phyloP scores from a whole-genome alignment of 2,888 invertebrate species.

The Mylabris sibirica region DNA sequence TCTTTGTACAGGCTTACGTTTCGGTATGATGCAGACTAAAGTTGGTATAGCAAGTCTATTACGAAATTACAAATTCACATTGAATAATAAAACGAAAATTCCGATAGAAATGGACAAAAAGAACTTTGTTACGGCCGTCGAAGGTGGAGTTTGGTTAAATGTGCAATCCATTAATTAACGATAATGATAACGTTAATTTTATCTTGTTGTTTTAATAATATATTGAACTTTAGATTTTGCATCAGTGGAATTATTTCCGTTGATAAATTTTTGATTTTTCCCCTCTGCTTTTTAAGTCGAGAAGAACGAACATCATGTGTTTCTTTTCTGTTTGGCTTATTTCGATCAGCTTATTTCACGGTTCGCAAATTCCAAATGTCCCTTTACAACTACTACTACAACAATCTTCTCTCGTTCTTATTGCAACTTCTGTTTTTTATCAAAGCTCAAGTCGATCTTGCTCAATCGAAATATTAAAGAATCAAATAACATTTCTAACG shows the following conservation, averaged over 20 bases:
- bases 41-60: not conserved
- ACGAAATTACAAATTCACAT: not conserved
- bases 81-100: not conserved
- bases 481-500: not conserved
- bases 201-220: not conserved
- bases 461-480: not conserved
- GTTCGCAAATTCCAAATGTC: conserved; percentile 56
- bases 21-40: not conserved
- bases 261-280: conserved; percentile 24
- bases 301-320: conserved; percentile 10
- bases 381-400: conserved; percentile 18
- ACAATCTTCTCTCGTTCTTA: conserved; percentile 30
- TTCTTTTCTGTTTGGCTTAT: conserved; percentile 52
- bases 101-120: not conserved
- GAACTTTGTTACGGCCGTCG: too few relatives aligned
- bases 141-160: too few relatives aligned
- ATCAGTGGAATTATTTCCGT: conserved; percentile 27
- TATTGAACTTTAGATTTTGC: not conserved
- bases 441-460: not conserved
- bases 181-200: not conserved
- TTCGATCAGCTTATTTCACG: conserved; percentile 60
- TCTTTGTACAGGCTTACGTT: not conserved
- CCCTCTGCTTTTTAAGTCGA: not conserved
- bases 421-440: not conserved
- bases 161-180: not conserved